Percentiles rank a stretch among this genome's conserved stretches.
phyloP scores from a whole-genome alignment of 1,140 invertebrate genomes.

The Radopholus similis region DNA sequence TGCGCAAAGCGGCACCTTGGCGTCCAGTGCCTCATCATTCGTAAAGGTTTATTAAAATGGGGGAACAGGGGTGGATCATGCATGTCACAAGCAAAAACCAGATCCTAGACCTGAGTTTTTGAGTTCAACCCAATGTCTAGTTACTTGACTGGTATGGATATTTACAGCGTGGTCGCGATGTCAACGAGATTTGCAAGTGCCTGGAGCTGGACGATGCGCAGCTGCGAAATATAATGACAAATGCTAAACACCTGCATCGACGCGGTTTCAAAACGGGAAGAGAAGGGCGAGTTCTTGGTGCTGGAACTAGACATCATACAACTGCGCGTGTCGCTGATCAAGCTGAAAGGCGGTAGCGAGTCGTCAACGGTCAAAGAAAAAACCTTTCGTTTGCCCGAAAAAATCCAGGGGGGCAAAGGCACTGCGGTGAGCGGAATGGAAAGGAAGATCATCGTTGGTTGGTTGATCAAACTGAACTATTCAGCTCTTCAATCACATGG shows the following conservation, averaged over 20 bases:
- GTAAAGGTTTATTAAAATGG: no score
- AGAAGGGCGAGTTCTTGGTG: slow-evolving; percentile 90
- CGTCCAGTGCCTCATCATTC: no score
- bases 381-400: slow-evolving; percentile 88
- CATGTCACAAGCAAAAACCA: no score
- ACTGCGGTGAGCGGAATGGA: slow-evolving; percentile 38
- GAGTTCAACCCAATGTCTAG: no score
- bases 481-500: slow-evolving; percentile 97
- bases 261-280: slow-evolving; percentile 90
- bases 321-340: slow-evolving; percentile 89
- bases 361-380: slow-evolving; percentile 85
- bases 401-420: slow-evolving; percentile 65
- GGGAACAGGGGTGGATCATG: no score
- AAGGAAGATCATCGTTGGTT: no score
- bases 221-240: slow-evolving; percentile 45
- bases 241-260: slow-evolving; percentile 88
- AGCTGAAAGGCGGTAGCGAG: slow-evolving; percentile 65
- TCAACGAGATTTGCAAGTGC: slow-evolving; percentile 44
- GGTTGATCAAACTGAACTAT: slow-evolving; percentile 17
- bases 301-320: slow-evolving; percentile 96
- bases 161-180: no score
- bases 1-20: no score
- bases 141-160: no score
- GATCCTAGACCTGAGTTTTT: no score
- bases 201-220: slow-evolving; percentile 40